Evolutionary conservation across 1,140 invertebrate species (phyloP), one percentile per base, ranked within the genome.

Genomic region (Ganaspis sp.): DNA sequence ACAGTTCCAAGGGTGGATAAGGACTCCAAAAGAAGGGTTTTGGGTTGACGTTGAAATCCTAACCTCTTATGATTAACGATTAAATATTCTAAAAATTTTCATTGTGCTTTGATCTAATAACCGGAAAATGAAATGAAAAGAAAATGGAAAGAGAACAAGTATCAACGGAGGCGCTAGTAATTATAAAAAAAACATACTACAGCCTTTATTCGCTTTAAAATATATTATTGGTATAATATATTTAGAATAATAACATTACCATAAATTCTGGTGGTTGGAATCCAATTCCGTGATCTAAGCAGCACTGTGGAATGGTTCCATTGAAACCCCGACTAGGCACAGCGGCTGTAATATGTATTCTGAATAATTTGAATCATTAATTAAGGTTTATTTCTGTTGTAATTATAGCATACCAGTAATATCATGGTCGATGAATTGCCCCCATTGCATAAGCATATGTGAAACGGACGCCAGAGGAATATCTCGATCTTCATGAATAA

Each of bases 381-480:
- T n/a, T n/a, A n/a, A n/a, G n/a, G 23, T 72, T n/a, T n/a, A 86
- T 83, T 1, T 93, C 92, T 81, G 93, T 93, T 0, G 92, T 93
- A 64, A 9, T 94, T 26, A 15, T 29, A 26, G 4, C 23, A 64
- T 93, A 42, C 95, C 94, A 4, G 95, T 96, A 17, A 97, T 85
- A 86, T 97, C 96, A 84, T 97, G 96, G 87, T 96, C 96, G 29
- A 97, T 84, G 79, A 97, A 94, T 86, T 97, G 96, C 1, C 96
- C 96, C 96, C 96, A 97, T 86, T 97, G 96, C 93, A 96, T 96
- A 12, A 96, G 90, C 93, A 97, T 94, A 53, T 96, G 94, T 0
- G 96, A 96, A 9, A 95, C 89, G 2, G 92, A 91, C 0, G 85
- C 82, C 0, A 89, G 34, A 40, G 91, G 77, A 76, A 92, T 89